Base-by-base conservation (phyloP, 2,797 vertebrate genomes). In the Otus scops region DNA sequence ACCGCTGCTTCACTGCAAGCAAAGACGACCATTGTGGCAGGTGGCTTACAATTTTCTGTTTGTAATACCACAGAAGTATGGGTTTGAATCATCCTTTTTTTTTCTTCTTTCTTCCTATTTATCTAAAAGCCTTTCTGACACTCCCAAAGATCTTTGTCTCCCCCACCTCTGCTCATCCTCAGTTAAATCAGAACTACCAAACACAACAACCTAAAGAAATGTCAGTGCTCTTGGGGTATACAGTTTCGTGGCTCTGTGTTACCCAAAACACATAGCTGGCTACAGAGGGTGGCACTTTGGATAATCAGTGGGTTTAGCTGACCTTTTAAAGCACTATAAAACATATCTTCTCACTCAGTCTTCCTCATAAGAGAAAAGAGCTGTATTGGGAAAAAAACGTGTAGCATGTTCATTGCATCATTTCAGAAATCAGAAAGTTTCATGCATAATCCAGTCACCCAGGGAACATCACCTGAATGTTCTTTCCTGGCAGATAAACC, bases 401-500 rank as follows among this genome's bases (percentile, higher is more conserved):
- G 41, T 32, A n/a, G 41, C 39, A 78, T 80, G 47, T 56, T 83
- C n/a, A 45, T 84, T 89, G 73, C 71, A 79, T 88, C 92, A 76
- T 95, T 92, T 78, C 34, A 91, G 88, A 65, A 88, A 79, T 92
- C 69, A 76, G 63, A 47, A 83, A 95, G 90, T 93, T 84, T 67
- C 38, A 16, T 41, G 41, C 43, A 61, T 30, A 57, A 86, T 59
- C 88, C 84, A 53, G 57, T 24, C 30, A 22, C 7, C 3, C 36
- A 63, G 59, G 79, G 84, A 93, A 95, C 70, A 53, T 53, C 64
- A 77, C 89, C 32, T 13, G 24, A 64, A 24, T 5, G 47, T 45
- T 75, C 67, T 45, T 93, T 92, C 88, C 82, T 48, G 43, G 69
- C 53, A 96, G 64, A 95, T 15, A 7, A 68, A 54, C 21, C 26